Evolutionary conservation across 2,888 invertebrate species (phyloP), one percentile per base, ranked within the genome.

Genomic region (Drosophila recens): DNA sequence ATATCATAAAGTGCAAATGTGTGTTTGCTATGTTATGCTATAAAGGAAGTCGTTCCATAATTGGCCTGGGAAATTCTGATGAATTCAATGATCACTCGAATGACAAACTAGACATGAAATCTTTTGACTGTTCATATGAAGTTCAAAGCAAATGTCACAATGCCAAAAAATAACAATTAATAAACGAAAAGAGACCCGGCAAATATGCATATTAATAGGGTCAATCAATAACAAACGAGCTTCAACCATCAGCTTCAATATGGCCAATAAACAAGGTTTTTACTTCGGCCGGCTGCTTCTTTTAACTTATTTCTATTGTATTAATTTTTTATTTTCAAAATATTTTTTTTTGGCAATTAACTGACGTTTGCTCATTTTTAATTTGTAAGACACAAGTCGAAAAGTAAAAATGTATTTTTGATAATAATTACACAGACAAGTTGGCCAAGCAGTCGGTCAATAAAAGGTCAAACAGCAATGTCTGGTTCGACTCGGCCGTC

Each of bases 401-500:
- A 75, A 72, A 49, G 15, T 33, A 11, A 43, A 78, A 80, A 77
- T 78, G 57, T 75, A 73, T 84, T 81, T 81, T 72, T 74, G 80
- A 89, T 89, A 85, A 89, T 86, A 86, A 86, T 86, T 86, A 86
- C 86, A 86, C 71, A 78, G 75, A 66, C 75, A 79, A 71, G 74
- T 58, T 76, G 52, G 68, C 66, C 69, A 68, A 62, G 52, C 66
- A 43, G 62, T 38, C 64, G 56, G 71, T 73, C 70, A 82, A 87
- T 82, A 84, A 85, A 86, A 86, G 85, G 85, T 86, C 85, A 86
- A 82, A 73, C 79, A 59, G 74, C 84, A 85, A 89, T 84, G 81
- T 89, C 87, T 87, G 72, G 70, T 67, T 58, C 61, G 46, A 67
- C 59, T 67, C 57, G 78, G 57, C 74, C 67, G 72, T 72, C 85